These are phyloP conservation scores for Hyla sarda DNA, from an alignment of 2,113 vertebrate species.

Conservation along the genomic window DNA sequence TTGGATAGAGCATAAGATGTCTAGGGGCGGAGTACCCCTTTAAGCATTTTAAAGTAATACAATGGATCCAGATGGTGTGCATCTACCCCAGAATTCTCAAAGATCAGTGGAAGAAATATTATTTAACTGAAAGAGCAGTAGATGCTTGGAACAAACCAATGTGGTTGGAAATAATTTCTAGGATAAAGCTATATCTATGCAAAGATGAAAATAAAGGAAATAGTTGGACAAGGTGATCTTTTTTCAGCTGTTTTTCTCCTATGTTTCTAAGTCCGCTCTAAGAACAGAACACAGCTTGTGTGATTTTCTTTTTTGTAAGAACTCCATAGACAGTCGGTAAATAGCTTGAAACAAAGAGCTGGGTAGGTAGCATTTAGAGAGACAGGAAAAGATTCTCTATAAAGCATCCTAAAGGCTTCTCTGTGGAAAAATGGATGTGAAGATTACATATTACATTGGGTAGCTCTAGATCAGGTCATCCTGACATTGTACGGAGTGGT, in stretches of 20 bases:
- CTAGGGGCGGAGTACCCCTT: too few relatives aligned
- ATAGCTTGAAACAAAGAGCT: neutral
- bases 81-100: too few relatives aligned
- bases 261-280: neutral
- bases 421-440: neutral
- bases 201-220: too few relatives aligned
- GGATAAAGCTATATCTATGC: too few relatives aligned
- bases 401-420: neutral
- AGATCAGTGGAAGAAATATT: too few relatives aligned
- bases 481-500: neutral
- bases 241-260: neutral
- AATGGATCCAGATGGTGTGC: too few relatives aligned
- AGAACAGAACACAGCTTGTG: neutral
- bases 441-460: constrained; percentile 16
- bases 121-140: too few relatives aligned
- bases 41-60: too few relatives aligned
- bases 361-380: neutral
- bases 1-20: too few relatives aligned
- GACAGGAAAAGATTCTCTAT: neutral
- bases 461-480: constrained; percentile 8
- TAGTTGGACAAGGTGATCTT: too few relatives aligned
- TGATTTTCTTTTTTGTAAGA: neutral
- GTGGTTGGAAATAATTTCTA: too few relatives aligned
- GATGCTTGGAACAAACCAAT: too few relatives aligned
- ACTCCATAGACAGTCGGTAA: neutral